phyloP scores from a whole-genome alignment of 2,888 invertebrate species.

The Sarcophaga subvicina region DNA sequence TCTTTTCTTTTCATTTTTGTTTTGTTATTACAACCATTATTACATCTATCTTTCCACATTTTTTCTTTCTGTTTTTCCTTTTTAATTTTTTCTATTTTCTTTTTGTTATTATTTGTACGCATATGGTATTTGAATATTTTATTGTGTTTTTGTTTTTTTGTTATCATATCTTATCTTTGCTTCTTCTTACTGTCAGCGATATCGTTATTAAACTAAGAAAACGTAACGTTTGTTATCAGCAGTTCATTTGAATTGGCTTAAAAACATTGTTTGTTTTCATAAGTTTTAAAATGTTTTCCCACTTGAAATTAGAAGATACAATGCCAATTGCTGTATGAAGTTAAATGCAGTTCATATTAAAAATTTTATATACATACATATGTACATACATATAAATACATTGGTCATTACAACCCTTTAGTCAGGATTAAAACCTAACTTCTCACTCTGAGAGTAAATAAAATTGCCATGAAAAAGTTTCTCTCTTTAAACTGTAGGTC shows the following conservation, averaged over 20 bases:
- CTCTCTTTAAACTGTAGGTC: no score
- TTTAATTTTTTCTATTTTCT: neutral
- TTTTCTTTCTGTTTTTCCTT: neutral
- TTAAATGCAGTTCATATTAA: no score
- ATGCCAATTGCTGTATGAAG: no score
- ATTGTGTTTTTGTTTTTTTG: neutral
- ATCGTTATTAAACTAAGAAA: conserved; percentile 23
- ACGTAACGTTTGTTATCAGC: conserved; percentile 23
- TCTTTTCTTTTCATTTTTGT: neutral
- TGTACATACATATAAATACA: no score
- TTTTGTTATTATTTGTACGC: conserved; percentile 6
- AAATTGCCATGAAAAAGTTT: no score
- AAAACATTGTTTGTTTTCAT: conserved; percentile 2
- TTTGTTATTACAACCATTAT: conserved; percentile 35
- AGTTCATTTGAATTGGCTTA: conserved; percentile 2
- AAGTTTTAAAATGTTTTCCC: neutral
- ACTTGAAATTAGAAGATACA: neutral
- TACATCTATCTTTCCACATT: conserved; percentile 9
- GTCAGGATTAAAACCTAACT: no score
- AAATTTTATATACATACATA: no score
- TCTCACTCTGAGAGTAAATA: no score
- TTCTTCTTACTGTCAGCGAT: neutral
- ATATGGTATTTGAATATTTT: no score
- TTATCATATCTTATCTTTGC: conserved; percentile 46
- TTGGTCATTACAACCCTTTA: no score